Evolutionary conservation across 2,888 invertebrate species (phyloP).

Genomic region (Graphium colonna): DNA sequence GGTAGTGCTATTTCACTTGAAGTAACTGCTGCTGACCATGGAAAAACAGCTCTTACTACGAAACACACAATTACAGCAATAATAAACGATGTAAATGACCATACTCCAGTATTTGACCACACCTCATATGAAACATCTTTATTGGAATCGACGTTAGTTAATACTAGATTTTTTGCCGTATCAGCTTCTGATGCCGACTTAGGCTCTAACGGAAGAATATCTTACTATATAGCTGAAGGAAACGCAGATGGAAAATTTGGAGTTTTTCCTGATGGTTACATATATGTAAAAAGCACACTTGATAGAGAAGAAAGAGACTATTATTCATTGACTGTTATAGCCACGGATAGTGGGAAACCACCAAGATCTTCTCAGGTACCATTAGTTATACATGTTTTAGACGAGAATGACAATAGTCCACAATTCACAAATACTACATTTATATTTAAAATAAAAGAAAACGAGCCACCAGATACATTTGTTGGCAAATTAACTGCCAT

Average conservation of each 20-base stretch:
- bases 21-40: constrained; percentile 92
- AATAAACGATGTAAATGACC: constrained; percentile 95
- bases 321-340: constrained; percentile 92
- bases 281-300: constrained; percentile 91
- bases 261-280: constrained; percentile 95
- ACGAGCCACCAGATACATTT: constrained; percentile 92
- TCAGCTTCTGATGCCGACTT: constrained; percentile 94
- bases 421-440: constrained; percentile 95
- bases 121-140: constrained; percentile 96
- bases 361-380: constrained; percentile 91
- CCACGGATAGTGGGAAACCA: constrained; percentile 89
- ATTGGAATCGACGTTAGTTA: constrained; percentile 93
- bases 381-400: constrained; percentile 94
- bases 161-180: constrained; percentile 93
- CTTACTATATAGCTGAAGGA: constrained; percentile 91
- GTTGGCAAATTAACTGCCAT: constrained; percentile 94
- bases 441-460: constrained; percentile 93
- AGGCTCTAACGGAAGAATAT: constrained; percentile 88
- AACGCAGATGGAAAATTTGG: constrained; percentile 93
- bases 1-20: constrained; percentile 86
- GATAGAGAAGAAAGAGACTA: constrained; percentile 96
- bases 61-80: constrained; percentile 86
- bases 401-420: constrained; percentile 98
- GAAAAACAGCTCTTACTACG: constrained; percentile 86
- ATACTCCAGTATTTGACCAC: constrained; percentile 95